These are phyloP conservation scores for Campylomormyrus tamandua DNA, from an alignment of 2,113 vertebrate species.

Conservation along the genomic window DNA sequence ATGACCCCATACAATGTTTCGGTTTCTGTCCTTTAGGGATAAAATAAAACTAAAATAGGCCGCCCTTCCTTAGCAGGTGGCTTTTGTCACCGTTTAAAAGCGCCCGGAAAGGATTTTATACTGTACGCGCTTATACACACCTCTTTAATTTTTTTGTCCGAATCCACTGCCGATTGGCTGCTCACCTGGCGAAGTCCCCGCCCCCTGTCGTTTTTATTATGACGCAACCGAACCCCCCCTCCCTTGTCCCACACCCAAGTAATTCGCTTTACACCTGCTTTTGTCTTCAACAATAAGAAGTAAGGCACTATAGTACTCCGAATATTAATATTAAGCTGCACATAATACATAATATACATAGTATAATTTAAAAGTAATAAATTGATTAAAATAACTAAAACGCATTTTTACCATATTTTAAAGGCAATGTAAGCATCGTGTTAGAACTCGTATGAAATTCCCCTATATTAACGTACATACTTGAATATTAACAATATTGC, in stretches of 20 bases:
- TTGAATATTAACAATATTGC: background rate
- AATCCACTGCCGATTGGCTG: conserved; percentile 15
- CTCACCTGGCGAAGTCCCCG: conserved; percentile 41
- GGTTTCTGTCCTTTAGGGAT: background rate
- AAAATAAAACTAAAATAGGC: background rate
- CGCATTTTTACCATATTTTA: background rate
- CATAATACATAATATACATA: background rate
- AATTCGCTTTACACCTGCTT: conserved; percentile 22
- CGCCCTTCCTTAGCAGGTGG: conserved; percentile 18
- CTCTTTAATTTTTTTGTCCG: conserved; percentile 10
- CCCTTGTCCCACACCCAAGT: conserved; percentile 27
- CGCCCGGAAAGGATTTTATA: conserved; percentile 19
- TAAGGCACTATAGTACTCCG: conserved; percentile 9
- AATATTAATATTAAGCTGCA: background rate
- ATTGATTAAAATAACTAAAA: background rate
- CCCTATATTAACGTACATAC: background rate
- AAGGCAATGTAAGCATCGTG: background rate
- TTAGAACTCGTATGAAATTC: background rate
- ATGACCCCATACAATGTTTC: background rate
- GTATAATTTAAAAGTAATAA: background rate
- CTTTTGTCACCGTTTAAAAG: background rate
- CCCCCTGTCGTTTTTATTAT: conserved; percentile 26
- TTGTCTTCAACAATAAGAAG: conserved; percentile 30
- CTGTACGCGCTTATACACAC: conserved; percentile 14
- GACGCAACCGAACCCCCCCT: conserved; percentile 20